Conservation (phyloP, 2,888 invertebrate genomes). For the Caenorhabditis sp. region DNA sequence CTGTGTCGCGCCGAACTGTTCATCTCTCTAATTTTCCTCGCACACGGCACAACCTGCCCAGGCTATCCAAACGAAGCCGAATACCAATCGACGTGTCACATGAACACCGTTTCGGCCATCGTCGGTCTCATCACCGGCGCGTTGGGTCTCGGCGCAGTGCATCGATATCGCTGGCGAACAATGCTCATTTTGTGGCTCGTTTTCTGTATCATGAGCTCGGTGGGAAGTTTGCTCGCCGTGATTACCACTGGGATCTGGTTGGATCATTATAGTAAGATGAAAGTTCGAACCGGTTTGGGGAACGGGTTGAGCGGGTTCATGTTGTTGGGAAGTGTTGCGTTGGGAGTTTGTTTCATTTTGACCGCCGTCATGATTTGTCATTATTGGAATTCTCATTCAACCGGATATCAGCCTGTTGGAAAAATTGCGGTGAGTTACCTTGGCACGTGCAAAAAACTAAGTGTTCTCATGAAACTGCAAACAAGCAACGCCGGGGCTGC, state of each 20-base stretch:
- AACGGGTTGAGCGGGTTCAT: constrained; percentile 68
- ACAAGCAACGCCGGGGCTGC: too few species aligned
- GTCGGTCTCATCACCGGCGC: constrained; percentile 66
- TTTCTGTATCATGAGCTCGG: constrained; percentile 65
- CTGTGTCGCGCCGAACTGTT: constrained; percentile 66
- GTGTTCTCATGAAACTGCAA: too few species aligned
- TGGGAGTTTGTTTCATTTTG: constrained; percentile 68
- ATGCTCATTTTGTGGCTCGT: constrained; percentile 68
- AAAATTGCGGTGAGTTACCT: constrained; percentile 55
- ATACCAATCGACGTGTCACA: constrained; percentile 68
- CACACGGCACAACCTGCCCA: constrained; percentile 48
- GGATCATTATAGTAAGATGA: constrained; percentile 67
- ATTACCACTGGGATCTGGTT: constrained; percentile 69
- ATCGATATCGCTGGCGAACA: constrained; percentile 65
- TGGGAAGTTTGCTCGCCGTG: constrained; percentile 65
- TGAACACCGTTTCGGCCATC: constrained; percentile 67
- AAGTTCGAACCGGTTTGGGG: constrained; percentile 63
- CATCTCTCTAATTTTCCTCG: constrained; percentile 61
- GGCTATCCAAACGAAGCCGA: constrained; percentile 58
- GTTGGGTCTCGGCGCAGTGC: constrained; percentile 68
- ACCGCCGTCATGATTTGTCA: constrained; percentile 69
- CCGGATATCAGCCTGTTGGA: constrained; percentile 66
- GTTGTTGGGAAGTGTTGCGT: constrained; percentile 64
- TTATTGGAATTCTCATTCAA: constrained; percentile 68
- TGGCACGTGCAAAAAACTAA: too few species aligned